Evolutionary conservation across 2,113 vertebrate genomes (phyloP), one percentile per base, ranked within the genome.

Genomic region (Alosa alosa): DNA sequence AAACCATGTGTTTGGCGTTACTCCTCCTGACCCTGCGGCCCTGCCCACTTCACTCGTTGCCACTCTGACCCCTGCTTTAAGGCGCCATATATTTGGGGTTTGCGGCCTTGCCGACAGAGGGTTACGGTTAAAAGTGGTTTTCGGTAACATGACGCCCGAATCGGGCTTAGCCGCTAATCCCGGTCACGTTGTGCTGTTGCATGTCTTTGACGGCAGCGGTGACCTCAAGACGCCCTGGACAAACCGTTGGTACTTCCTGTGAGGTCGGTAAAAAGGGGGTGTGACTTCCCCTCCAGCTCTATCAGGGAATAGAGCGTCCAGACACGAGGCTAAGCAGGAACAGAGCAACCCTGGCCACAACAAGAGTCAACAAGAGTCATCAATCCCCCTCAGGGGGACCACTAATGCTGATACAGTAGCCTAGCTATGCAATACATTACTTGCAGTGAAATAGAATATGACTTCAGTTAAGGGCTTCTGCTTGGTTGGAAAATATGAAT

Each of bases 111-210:
- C 64, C 25, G 64, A 72, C 64, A 72, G 64, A 60, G 64, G 64
- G n/a, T 72, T 72, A 72, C 25, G 25, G 64, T 36, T 72, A 72
- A 72, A 72, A 72, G 64, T 0, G 64, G 25, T 25, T 72, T 72
- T 36, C 25, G 25, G 64, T 36, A 72, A 72, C 64, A 72, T 9
- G 64, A 72, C 31, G 64, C 64, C 64, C 31, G 64, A 72, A 72
- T 72, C 64, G 64, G 64, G 64, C 31, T 72, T 72, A 72, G 64
- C 64, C n/a, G 9, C n/a, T 72, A 72, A 72, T 25, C 64, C 64
- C 10, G 25, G 64, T 72, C 64, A 72, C 64, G 25, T 72, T 72
- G 64, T 25, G 9, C 25, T 0, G 8, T 1, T 13, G 64, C 64
- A 2, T 31, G 25, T 72, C 64, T 72, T 31, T 11, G 9, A 31